phyloP scores from a whole-genome alignment of 2,888 invertebrate species.

The Germaria angustata region DNA sequence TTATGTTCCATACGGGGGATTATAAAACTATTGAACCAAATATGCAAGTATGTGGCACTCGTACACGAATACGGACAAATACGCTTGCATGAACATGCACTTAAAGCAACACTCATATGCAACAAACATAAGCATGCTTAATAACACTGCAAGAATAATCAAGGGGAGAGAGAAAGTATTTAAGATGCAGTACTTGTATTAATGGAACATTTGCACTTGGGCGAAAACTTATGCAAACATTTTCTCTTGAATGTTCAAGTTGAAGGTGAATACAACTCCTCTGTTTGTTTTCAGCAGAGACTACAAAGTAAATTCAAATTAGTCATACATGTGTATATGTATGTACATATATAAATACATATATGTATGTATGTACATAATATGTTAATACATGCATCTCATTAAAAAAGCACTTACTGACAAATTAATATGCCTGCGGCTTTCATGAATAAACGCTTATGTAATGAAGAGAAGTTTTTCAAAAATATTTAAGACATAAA shows the following conservation, averaged over 20 bases:
- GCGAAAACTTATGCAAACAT: constrained; percentile 5
- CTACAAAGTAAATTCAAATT: constrained; percentile 3
- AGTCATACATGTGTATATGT: neutral
- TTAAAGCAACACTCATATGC: neutral
- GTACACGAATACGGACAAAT: neutral
- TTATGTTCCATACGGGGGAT: constrained; percentile 15
- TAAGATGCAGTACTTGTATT: neutral
- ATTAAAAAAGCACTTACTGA: neutral
- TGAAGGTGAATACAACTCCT: constrained; percentile 5
- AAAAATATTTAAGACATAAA: too few relatives aligned
- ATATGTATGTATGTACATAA: neutral
- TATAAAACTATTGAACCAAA: constrained; percentile 37
- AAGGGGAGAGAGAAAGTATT: neutral
- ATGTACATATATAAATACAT: too few relatives aligned
- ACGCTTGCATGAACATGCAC: neutral
- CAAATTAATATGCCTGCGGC: neutral
- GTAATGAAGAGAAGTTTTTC: too few relatives aligned
- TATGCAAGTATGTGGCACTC: neutral
- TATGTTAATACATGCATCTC: neutral
- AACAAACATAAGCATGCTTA: neutral
- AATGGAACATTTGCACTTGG: neutral
- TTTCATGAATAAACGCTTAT: neutral
- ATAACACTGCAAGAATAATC: neutral
- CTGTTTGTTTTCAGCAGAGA: neutral
- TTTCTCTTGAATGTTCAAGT: constrained; percentile 1